A percentile compares a stretch with the other conserved stretches of the same genome.
phyloP scores from a whole-genome alignment of 2,888 invertebrate species.

The Diarsia brunnea region DNA sequence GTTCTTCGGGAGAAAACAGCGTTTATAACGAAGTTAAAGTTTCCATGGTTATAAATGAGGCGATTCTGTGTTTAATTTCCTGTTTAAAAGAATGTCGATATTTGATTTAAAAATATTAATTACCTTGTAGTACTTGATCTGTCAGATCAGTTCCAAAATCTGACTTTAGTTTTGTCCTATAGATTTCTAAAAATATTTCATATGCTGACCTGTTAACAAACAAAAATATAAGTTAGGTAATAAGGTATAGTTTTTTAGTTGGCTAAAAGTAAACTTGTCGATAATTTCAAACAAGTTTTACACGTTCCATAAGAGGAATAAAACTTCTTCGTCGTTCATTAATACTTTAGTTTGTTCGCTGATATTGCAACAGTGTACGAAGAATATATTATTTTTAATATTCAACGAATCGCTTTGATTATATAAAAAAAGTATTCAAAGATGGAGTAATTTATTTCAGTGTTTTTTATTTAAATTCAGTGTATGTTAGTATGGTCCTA shows the following conservation, averaged over 20 bases:
- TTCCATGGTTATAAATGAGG: not conserved
- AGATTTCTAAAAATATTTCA: not conserved
- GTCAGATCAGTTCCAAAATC: not conserved
- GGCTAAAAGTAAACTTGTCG: conserved; percentile 43
- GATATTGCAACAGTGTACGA: conserved; percentile 3
- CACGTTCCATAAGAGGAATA: conserved; percentile 34
- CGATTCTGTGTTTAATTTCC: conserved; percentile 2
- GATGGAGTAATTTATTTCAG: no score
- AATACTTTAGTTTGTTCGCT: conserved; percentile 28
- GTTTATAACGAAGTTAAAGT: conserved; percentile 4
- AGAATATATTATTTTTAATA: not conserved
- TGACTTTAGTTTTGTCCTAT: not conserved
- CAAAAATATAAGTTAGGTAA: conserved; percentile 31
- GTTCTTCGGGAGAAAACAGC: conserved; percentile 14
- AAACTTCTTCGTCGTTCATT: conserved; percentile 47
- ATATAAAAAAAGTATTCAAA: not conserved
- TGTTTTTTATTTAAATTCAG: no score
- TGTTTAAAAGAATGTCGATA: not conserved
- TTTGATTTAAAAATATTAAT: no score
- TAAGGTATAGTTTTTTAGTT: no score
- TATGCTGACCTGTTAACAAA: not conserved
- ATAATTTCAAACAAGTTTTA: conserved; percentile 47
- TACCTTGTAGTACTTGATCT: no score
- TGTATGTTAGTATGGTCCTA: no score
- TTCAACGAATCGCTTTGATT: not conserved